Conservation (phyloP, 2,888 invertebrate genomes). For the Danaus chrysippus region DNA sequence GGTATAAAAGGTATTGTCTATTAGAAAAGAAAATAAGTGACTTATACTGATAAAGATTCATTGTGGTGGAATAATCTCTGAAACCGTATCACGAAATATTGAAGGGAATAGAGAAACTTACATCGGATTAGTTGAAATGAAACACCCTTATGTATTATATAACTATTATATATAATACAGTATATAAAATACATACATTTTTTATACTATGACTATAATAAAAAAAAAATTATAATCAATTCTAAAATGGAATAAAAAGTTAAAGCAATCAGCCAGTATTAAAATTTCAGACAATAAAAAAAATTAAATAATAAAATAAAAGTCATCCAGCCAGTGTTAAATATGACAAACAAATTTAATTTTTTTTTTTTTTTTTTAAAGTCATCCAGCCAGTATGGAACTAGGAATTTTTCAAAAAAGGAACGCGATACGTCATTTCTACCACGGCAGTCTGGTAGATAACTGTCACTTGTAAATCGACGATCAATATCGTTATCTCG, state of each 20-base stretch:
- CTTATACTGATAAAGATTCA: not conserved
- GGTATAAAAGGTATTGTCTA: no score
- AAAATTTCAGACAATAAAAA: no score
- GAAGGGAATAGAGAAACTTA: slow-evolving; percentile 3
- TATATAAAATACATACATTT: no score
- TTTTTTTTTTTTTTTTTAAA: not conserved
- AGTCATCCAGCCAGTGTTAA: no score
- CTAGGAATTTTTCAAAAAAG: slow-evolving; percentile 6
- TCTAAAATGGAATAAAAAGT: no score
- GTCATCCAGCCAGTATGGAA: not conserved
- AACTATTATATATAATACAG: no score
- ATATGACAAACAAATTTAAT: no score
- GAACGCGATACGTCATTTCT: slow-evolving; percentile 14
- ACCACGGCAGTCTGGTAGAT: slow-evolving; percentile 30
- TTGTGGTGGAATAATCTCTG: slow-evolving; percentile 6
- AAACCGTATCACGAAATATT: not conserved
- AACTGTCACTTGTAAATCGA: slow-evolving; percentile 33
- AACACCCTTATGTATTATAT: not conserved
- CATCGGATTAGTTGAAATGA: slow-evolving; percentile 5
- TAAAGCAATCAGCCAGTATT: no score
- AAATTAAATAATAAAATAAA: no score
- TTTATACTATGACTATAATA: no score
- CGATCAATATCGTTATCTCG: slow-evolving; percentile 39
- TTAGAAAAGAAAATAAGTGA: no score
- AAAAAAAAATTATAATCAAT: no score